Evolutionary conservation across 2,797 vertebrate species (phyloP), one percentile per base, ranked within the genome.

Genomic region (Poecilia picta): DNA sequence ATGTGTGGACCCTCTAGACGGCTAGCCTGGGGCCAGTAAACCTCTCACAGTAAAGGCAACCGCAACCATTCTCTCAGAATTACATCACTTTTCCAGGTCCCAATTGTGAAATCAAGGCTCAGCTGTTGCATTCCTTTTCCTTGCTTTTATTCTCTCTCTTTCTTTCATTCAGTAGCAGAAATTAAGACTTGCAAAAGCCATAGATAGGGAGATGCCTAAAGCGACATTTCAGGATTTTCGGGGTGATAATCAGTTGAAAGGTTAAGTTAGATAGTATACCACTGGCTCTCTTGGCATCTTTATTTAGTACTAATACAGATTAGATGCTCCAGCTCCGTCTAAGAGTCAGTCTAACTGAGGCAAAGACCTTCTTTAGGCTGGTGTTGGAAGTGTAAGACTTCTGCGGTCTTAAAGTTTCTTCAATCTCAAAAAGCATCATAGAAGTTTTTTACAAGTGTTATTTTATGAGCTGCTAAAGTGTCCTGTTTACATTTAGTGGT

Each of bases 71-170:
- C 89, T 84, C 87, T 84, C 81, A 85, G 87, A 93, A 93, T 95
- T 81, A 95, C 94, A 92, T 95, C 94, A 95, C 91, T 93, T 92
- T 91, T 92, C 90, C 93, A 88, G 83, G 91, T 91, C 79, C 78
- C 78, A 84, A 70, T 86, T 87, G 89, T 88, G 90, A 93, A 94
- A 92, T 85, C 77, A 66, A 73, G 7, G 28, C 88, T 92, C 87
- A 91, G 90, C 91, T 90, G 89, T 85, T 86, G 90, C 81, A 80
- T 80, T 87, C 83, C 81, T 72, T 53, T 64, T 62, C 79, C 53
- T 73, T 10, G 10, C 74, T 85, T 80, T 43, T 83, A 53, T 59
- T 74, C 75, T 20, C 10, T 36, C 47, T 82, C 64, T 25, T 25
- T 49, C n/a, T 82, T 81, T 81, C 53, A 39, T 72, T 74, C 12